These are phyloP conservation scores for Nasonia longicornis DNA, from an alignment of 1,140 invertebrate species.

Conservation along the genomic window DNA sequence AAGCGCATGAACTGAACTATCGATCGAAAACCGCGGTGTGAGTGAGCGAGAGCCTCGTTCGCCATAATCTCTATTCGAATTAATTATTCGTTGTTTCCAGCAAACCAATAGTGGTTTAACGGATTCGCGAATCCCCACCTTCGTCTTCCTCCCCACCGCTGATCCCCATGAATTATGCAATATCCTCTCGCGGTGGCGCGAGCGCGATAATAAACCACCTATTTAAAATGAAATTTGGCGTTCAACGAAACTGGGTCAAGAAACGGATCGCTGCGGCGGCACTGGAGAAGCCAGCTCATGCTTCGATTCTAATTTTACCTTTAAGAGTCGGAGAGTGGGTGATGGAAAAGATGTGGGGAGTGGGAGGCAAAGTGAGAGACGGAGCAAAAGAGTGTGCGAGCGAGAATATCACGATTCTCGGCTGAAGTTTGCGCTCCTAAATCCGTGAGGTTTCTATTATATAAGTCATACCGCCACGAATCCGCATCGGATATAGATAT, in stretches of 20 bases:
- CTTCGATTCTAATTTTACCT: slow-evolving; percentile 33
- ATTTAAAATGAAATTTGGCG: slow-evolving; percentile 41
- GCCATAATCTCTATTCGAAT: not conserved
- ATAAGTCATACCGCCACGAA: not conserved
- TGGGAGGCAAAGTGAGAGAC: not conserved
- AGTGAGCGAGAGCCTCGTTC: not conserved
- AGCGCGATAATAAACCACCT: slow-evolving; percentile 37
- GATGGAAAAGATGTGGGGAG: not conserved
- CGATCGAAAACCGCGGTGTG: not conserved
- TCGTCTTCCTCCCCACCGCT: not conserved
- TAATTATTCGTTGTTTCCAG: slow-evolving; percentile 21
- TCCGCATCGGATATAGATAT: no score
- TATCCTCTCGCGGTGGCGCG: not conserved
- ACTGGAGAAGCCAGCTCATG: not conserved
- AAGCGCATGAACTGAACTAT: slow-evolving; percentile 17
- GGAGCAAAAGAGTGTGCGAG: not conserved
- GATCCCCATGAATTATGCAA: slow-evolving; percentile 28
- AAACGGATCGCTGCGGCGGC: not conserved
- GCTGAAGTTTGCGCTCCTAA: not conserved
- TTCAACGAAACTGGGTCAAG: slow-evolving; percentile 33
- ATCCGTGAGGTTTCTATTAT: not conserved
- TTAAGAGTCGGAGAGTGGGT: not conserved
- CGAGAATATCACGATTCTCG: not conserved
- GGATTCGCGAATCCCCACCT: not conserved
- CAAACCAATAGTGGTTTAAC: not conserved